phyloP scores from a whole-genome alignment of 2,113 vertebrate genomes.

The Scatophagus argus region DNA sequence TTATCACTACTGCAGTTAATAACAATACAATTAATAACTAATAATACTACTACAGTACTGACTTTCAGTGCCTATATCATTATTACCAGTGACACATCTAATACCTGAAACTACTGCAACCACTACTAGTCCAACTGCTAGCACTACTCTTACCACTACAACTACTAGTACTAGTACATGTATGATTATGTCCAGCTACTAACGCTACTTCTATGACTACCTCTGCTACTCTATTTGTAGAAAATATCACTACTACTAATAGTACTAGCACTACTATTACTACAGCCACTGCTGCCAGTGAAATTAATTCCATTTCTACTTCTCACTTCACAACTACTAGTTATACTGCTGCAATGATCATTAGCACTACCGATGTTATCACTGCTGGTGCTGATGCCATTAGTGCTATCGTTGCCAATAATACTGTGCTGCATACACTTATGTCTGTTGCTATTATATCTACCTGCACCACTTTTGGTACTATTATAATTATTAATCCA shows the following conservation, averaged over 20 bases:
- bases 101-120: not conserved
- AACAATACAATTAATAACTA: not conserved
- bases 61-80: not conserved
- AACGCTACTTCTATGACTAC: not conserved
- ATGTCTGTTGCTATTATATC: too few species aligned
- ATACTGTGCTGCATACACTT: too few species aligned
- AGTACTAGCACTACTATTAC: not conserved
- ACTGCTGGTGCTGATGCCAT: too few species aligned
- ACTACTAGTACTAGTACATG: not conserved
- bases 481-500: too few species aligned
- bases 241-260: not conserved
- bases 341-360: too few species aligned
- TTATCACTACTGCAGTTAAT: not conserved
- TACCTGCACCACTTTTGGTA: too few species aligned
- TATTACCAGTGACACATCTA: not conserved
- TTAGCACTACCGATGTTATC: too few species aligned
- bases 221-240: not conserved
- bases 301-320: not conserved
- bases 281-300: too few species aligned
- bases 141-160: not conserved
- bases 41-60: not conserved
- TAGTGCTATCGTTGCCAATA: too few species aligned
- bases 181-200: too few species aligned
- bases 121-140: not conserved
- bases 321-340: too few species aligned